Conservation (phyloP, 2,888 invertebrate species). For the Acrobasis suavella region DNA sequence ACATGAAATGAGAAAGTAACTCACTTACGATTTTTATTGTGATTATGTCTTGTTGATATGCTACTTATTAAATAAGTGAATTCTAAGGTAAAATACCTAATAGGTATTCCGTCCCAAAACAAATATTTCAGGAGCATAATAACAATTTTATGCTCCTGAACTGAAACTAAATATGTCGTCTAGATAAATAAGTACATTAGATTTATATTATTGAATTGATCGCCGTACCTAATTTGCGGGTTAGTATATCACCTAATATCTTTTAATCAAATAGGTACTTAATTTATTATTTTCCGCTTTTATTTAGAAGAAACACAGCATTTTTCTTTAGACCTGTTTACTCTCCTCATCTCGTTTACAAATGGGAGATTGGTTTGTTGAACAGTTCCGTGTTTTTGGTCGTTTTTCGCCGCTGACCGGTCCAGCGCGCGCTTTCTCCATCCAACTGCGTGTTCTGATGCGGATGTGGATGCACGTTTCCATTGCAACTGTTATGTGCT, state of each 20-base stretch:
- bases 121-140: too few species aligned
- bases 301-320: background rate
- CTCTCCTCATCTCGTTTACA: background rate
- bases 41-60: slow-evolving; percentile 3
- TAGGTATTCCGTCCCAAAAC: too few species aligned
- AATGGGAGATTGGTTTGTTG: slow-evolving; percentile 27
- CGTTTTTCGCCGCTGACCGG: slow-evolving; percentile 60
- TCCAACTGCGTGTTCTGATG: slow-evolving; percentile 63
- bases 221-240: too few species aligned
- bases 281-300: too few species aligned
- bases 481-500: slow-evolving; percentile 38
- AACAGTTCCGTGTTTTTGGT: slow-evolving; percentile 48
- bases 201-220: too few species aligned
- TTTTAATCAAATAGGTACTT: too few species aligned
- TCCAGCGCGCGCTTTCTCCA: slow-evolving; percentile 73
- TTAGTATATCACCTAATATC: too few species aligned
- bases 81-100: too few species aligned
- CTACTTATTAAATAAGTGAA: background rate
- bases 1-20: slow-evolving; percentile 16
- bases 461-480: slow-evolving; percentile 62
- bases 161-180: too few species aligned
- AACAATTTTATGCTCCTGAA: too few species aligned
- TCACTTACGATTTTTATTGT: slow-evolving; percentile 7
- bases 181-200: too few species aligned
- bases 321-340: background rate